phyloP scores from a whole-genome alignment of 2,888 invertebrate species.

The Leucophora obtusa region DNA sequence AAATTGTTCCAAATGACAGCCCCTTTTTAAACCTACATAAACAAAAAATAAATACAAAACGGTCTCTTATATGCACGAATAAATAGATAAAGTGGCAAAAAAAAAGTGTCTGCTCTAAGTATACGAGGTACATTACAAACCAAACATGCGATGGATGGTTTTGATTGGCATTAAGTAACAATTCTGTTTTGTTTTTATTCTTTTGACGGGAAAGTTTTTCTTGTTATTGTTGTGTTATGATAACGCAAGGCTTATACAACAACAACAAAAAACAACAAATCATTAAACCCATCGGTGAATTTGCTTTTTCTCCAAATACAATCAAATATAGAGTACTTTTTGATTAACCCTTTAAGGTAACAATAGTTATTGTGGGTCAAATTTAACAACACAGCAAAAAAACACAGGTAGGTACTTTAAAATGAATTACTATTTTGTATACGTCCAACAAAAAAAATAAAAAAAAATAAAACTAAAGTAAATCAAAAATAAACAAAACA shows the following conservation, averaged over 20 bases:
- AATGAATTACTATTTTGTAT: too few species aligned
- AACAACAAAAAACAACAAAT: not conserved
- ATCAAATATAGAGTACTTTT: not conserved
- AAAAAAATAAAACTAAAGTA: too few species aligned
- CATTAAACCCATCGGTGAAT: not conserved
- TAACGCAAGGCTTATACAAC: constrained; percentile 31
- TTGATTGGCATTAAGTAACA: constrained; percentile 67
- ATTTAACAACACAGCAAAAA: too few species aligned
- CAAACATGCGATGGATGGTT: constrained; percentile 57
- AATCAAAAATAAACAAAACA: too few species aligned
- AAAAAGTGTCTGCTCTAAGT: not conserved
- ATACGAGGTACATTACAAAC: constrained; percentile 21
- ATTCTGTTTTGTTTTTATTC: constrained; percentile 28
- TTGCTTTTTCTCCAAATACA: not conserved
- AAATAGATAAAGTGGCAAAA: constrained; percentile 46
- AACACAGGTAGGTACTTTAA: too few species aligned
- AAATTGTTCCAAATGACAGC: not conserved
- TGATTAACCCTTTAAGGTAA: not conserved
- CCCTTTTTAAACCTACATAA: constrained; percentile 2
- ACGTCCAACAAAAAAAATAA: too few species aligned
- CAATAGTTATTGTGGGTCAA: not conserved
- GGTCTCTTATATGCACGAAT: constrained; percentile 41
- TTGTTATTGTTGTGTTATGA: constrained; percentile 6
- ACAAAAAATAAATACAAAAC: constrained; percentile 35
- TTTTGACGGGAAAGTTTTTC: constrained; percentile 39